These are phyloP conservation scores for Microchrysa polita DNA, from an alignment of 2,888 invertebrate genomes.

Conservation along the genomic window DNA sequence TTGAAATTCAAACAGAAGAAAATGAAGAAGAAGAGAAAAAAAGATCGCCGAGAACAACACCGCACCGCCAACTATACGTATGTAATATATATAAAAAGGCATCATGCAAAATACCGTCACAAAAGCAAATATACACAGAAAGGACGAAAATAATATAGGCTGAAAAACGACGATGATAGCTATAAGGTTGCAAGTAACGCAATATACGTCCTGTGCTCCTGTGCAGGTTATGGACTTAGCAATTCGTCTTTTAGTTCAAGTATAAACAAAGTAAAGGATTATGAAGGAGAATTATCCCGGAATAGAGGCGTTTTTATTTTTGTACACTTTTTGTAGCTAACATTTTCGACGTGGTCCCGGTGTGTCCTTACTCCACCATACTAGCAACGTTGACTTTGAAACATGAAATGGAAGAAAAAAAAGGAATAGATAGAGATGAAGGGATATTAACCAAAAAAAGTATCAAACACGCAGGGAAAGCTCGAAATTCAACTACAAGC, in stretches of 20 bases:
- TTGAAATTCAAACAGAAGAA: conserved; percentile 3
- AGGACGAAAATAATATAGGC: not conserved
- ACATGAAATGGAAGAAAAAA: not conserved
- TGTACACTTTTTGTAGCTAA: not conserved
- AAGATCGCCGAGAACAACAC: not conserved
- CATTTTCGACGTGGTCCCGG: no score
- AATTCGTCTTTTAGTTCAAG: conserved; percentile 30
- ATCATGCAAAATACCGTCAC: not conserved
- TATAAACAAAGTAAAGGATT: conserved; percentile 30
- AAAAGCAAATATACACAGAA: conserved; percentile 8
- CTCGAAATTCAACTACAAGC: no score
- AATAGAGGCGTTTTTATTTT: conserved; percentile 13
- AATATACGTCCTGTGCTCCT: not conserved
- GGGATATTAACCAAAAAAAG: not conserved
- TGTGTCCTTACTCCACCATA: no score
- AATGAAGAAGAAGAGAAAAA: not conserved
- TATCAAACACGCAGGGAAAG: no score
- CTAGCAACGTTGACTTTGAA: not conserved
- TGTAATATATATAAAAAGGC: not conserved
- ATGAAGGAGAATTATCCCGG: conserved; percentile 30
- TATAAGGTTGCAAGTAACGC: no score
- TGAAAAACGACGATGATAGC: conserved; percentile 1
- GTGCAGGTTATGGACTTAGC: not conserved
- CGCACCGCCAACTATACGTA: not conserved
- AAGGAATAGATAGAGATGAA: not conserved